A percentile compares a stretch with the other conserved stretches of the same genome.
These are phyloP conservation scores for Diglossa brunneiventris DNA, from an alignment of 2,113 vertebrate genomes.

Conservation along the genomic window DNA sequence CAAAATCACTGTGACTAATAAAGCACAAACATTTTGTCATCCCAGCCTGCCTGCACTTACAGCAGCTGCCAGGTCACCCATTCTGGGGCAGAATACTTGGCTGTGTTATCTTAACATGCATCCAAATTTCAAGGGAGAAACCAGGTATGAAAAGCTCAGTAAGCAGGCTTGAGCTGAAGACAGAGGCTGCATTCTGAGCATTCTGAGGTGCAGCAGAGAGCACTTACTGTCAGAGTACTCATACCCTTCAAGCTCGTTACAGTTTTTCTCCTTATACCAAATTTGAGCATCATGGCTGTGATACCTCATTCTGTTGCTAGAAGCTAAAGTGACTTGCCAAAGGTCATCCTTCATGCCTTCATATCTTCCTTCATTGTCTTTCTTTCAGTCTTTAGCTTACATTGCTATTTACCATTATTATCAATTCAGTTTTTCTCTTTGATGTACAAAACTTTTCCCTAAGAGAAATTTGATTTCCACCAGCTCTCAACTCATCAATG, in stretches of 20 bases:
- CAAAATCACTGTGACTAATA: not conserved
- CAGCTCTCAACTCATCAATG: not conserved
- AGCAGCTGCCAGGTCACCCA: not conserved
- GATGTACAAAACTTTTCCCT: not conserved
- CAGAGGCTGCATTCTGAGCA: not conserved
- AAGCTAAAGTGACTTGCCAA: not conserved
- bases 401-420: not conserved
- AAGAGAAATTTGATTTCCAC: not conserved
- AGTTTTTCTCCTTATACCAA: not conserved
- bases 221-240: not conserved
- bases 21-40: not conserved
- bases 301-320: not conserved
- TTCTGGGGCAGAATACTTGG: not conserved
- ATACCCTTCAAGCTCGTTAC: not conserved
- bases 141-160: not conserved
- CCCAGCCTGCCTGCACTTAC: not conserved
- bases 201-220: not conserved
- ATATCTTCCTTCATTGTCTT: not conserved
- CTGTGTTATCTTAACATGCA: not conserved
- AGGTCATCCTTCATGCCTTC: not conserved
- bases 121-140: not conserved
- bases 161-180: not conserved
- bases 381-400: not conserved
- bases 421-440: not conserved
- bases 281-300: not conserved